Evolutionary conservation across 2,888 invertebrate genomes (phyloP), one percentile per base, ranked within the genome.

Genomic region (Coelopa pilipes): DNA sequence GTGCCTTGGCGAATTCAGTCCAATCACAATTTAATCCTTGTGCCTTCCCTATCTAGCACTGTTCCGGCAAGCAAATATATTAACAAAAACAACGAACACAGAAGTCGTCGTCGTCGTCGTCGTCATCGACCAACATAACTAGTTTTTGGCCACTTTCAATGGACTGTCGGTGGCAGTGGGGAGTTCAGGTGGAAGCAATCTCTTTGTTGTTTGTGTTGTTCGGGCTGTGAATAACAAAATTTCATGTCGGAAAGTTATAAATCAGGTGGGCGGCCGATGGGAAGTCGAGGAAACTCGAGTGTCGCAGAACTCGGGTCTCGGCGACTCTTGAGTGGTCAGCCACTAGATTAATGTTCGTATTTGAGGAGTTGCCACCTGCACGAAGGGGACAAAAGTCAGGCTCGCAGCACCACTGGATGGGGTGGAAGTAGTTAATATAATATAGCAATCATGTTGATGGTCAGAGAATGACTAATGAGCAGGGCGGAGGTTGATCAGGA

Each of bases 221-320:
- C 4, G 34, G 7, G 34, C 34, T n/a, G n/a, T n/a, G 21, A 19
- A 50, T 50, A 66, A 66, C 47, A n/a, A 21, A 13, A 15, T 21
- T 67, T n/a, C 53, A 55, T 55, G 45, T 10, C 34, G 67, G 55
- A 67, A 67, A 53, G 67, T 34, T 55, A 17, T 21, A 67, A 67
- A 53, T 67, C 34, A 67, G 34, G 55, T 67, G 55, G 67, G 67
- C 45, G 65, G 11, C n/a, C 15, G n/a, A 50, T 19, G 13, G 9
- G 66, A 19, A 50, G 21, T 53, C 21, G 49, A 15, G 13, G 53
- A 53, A 53, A 34, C 34, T 34, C 7, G 34, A 34, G 34, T 34
- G 34, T n/a, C n/a, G n/a, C n/a, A n/a, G 34, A 34, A 34, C 4
- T 7, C 34, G 7, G 34, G 34, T 2, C 34, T 34, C 2, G 34